These are phyloP conservation scores for Aphelocoma coerulescens DNA, from an alignment of 2,113 vertebrate genomes.

Conservation along the genomic window DNA sequence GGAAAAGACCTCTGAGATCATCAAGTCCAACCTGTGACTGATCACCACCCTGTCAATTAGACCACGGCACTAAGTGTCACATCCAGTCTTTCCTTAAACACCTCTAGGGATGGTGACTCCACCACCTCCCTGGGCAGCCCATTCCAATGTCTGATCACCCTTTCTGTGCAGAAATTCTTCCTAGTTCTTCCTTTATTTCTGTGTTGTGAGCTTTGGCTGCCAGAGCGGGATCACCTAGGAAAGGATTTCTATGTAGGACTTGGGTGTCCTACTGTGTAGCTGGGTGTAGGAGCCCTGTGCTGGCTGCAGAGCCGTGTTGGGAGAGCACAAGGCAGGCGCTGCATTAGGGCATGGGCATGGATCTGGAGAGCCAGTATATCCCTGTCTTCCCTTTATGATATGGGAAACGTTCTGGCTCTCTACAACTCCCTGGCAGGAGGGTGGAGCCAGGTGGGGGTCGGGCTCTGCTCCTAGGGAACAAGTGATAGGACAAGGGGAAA, in stretches of 20 bases:
- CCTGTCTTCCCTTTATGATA: not conserved
- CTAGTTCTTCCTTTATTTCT: not conserved
- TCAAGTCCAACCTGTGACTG: not conserved
- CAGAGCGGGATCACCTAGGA: fast-evolving
- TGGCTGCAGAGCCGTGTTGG: not conserved
- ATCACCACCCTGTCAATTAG: not conserved
- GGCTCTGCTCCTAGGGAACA: not conserved
- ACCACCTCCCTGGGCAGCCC: not conserved
- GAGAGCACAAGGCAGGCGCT: not conserved
- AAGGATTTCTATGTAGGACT: not conserved
- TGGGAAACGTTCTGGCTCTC: not conserved
- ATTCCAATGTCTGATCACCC: not conserved
- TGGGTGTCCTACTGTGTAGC: too few relatives aligned
- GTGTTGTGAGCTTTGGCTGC: not conserved
- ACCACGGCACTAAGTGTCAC: not conserved
- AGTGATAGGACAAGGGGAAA: not conserved
- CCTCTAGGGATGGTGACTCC: not conserved
- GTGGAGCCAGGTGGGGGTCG: not conserved
- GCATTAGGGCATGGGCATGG: not conserved
- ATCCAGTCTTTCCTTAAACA: not conserved
- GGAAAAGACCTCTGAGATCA: not conserved
- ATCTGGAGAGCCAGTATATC: not conserved
- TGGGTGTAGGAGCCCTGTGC: not conserved
- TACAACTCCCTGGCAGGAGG: not conserved
- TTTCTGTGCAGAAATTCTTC: not conserved